A percentile compares a stretch with the other conserved stretches of the same genome.
Evolutionary conservation across 2,888 invertebrate genomes (phyloP).

Genomic region (Xylocampa areola): DNA sequence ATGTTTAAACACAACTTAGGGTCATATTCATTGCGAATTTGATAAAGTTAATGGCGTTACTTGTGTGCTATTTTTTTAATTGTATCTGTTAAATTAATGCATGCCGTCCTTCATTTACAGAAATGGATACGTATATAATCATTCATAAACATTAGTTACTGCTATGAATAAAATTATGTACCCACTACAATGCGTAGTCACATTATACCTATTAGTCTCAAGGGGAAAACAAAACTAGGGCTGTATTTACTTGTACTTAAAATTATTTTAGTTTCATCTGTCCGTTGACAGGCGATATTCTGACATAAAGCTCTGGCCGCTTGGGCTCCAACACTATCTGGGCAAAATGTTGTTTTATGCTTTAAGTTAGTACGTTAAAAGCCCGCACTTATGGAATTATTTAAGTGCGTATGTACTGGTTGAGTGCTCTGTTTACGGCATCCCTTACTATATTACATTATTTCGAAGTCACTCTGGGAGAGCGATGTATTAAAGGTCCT

Average conservation of each 20-base stretch:
- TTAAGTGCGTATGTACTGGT: conserved; percentile 51
- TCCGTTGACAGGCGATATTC: conserved; percentile 65
- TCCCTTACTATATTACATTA: conserved; percentile 34
- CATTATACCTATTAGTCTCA: conserved; percentile 32
- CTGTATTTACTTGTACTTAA: conserved; percentile 56
- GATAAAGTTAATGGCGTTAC: conserved; percentile 62
- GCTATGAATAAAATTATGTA: conserved; percentile 41
- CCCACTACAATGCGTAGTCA: conserved; percentile 31
- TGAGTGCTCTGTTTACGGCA: conserved; percentile 38
- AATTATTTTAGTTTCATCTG: conserved; percentile 67
- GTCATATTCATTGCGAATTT: conserved; percentile 70
- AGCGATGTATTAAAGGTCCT: neutral
- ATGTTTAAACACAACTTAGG: conserved; percentile 73
- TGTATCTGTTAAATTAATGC: conserved; percentile 39
- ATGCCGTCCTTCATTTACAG: conserved; percentile 32
- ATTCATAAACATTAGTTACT: conserved; percentile 25
- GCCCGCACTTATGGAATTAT: conserved; percentile 58
- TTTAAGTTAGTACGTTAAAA: conserved; percentile 65
- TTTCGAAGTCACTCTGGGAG: neutral
- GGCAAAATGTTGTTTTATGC: conserved; percentile 55
- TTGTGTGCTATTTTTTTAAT: conserved; percentile 30
- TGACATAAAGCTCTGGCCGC: conserved; percentile 63
- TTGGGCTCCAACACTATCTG: conserved; percentile 5
- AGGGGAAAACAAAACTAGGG: conserved; percentile 57
- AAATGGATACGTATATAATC: conserved; percentile 23